phyloP scores from a whole-genome alignment of 2,113 vertebrate species.

The Chionodraco myersi region DNA sequence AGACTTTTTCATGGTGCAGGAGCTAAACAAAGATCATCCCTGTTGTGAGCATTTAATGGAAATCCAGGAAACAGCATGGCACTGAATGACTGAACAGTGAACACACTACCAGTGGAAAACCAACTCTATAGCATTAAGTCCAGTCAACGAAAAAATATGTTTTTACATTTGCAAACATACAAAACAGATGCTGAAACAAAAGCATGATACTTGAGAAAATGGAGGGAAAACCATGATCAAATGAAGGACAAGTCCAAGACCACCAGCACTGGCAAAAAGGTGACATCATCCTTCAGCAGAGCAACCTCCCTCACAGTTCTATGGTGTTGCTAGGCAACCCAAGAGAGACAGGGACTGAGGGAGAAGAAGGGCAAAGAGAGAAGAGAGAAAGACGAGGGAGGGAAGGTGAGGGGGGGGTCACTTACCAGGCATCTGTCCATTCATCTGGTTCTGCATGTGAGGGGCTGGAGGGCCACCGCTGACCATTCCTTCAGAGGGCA shows the following conservation, averaged over 20 bases:
- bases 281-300: slow-evolving; percentile 84
- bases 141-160: too few relatives aligned
- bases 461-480: slow-evolving; percentile 93
- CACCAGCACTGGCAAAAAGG: slow-evolving; percentile 83
- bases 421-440: slow-evolving; percentile 99
- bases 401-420: slow-evolving; percentile 59
- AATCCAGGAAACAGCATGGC: not conserved
- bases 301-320: slow-evolving; percentile 88
- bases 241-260: slow-evolving; percentile 50
- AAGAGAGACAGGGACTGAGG: slow-evolving; percentile 58
- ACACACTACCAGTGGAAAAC: not conserved
- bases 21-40: not conserved
- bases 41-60: not conserved
- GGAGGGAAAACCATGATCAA: slow-evolving; percentile 32
- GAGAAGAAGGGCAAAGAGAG: slow-evolving; percentile 53
- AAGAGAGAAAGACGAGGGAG: slow-evolving; percentile 45
- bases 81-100: not conserved
- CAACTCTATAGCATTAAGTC: too few relatives aligned
- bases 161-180: not conserved
- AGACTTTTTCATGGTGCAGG: not conserved
- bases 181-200: slow-evolving; percentile 1
- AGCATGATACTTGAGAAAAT: not conserved
- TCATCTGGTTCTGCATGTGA: slow-evolving; percentile 99
- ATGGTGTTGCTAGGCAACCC: slow-evolving; percentile 93
- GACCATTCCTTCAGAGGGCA: slow-evolving; percentile 96